Evolutionary conservation across 2,113 vertebrate genomes (phyloP), one percentile per base, ranked within the genome.

Genomic region (Sclerurus mexicanus): DNA sequence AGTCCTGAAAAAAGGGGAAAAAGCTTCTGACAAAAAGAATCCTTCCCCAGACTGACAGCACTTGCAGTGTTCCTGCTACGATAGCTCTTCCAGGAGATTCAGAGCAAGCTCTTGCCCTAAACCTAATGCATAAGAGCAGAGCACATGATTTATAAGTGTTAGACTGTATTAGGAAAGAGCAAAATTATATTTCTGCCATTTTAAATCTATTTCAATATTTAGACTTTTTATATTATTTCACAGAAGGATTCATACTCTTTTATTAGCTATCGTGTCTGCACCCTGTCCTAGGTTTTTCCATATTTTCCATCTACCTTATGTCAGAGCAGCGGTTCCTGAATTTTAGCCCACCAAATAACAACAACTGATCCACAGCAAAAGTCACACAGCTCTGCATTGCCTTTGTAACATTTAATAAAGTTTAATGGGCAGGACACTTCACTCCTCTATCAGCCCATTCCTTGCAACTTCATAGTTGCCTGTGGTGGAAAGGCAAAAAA

Each of bases 61-160:
- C 15, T 49, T 59, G 13, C 78, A 42, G 33, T 3, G 27, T 56
- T 67, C 30, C 35, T 75, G 49, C 30, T 37, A 28, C 37, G 75
- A 49, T 23, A 40, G 53, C 49, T 66, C 59, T 55, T 79, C 40
- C 77, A 85, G 60, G 52, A 59, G 31, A 85, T 13, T 39, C 14
- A 18, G 25, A 31, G 25, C n/a, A 76, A 85, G 23, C 5, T 62
- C 64, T 55, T 55, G 23, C 46, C 28, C 47, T 67, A 55, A 92
- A 53, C 49, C 27, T 47, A 56, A 47, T 0, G 0, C 5, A 0
- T 30, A 85, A 20, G 22, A 84, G 44, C 20, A 33, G 3, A 3
- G 37, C 33, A 83, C 23, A 14, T 2, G 9, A 49, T 60, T 75
- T 85, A 40, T 25, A 25, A 5, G 4, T 25, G 22, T 73, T 66